Conservation (phyloP, 30 jellyfish, hydroid and myxozoan genomes). For the Sanderia malayensis region DNA sequence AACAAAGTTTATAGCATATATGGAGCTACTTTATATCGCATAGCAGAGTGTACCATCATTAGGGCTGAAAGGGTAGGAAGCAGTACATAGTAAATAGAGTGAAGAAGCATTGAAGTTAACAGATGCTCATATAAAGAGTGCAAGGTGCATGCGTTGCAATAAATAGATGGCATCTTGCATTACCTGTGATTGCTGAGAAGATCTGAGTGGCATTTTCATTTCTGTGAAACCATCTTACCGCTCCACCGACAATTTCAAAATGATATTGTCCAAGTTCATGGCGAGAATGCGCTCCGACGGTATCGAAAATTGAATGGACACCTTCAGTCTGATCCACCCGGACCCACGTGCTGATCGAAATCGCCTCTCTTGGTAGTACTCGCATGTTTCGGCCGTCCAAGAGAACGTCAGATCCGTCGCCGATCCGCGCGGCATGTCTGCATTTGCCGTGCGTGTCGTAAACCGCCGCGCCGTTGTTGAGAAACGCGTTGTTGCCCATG, state of each 20-base stretch:
- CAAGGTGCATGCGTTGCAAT: too few species aligned
- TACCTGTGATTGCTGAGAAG: constrained; percentile 91
- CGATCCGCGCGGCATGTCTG: constrained; percentile 88
- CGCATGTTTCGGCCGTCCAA: constrained; percentile 92
- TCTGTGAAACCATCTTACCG: constrained; percentile 97
- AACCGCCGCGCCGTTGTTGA: constrained; percentile 86
- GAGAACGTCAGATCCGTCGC: constrained; percentile 78
- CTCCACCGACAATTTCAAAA: constrained; percentile 97
- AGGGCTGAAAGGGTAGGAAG: too few species aligned
- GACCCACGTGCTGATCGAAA: constrained; percentile 82
- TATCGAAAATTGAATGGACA: constrained; percentile 92
- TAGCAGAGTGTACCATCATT: too few species aligned
- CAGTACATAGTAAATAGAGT: too few species aligned
- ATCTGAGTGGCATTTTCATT: constrained; percentile 84
- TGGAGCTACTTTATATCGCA: too few species aligned
- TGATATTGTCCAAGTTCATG: constrained; percentile 91
- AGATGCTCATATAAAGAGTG: too few species aligned
- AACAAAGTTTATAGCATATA: too few species aligned
- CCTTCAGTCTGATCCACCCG: constrained; percentile 82
- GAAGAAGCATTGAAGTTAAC: too few species aligned
- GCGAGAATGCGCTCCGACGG: constrained; percentile 83
- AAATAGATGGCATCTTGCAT: too few species aligned
- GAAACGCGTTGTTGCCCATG: constrained; percentile 82
- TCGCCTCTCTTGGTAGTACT: constrained; percentile 86
- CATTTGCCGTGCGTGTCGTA: constrained; percentile 95